Base-by-base conservation (phyloP, 2,113 vertebrate species). In the Xyrauchen texanus region DNA sequence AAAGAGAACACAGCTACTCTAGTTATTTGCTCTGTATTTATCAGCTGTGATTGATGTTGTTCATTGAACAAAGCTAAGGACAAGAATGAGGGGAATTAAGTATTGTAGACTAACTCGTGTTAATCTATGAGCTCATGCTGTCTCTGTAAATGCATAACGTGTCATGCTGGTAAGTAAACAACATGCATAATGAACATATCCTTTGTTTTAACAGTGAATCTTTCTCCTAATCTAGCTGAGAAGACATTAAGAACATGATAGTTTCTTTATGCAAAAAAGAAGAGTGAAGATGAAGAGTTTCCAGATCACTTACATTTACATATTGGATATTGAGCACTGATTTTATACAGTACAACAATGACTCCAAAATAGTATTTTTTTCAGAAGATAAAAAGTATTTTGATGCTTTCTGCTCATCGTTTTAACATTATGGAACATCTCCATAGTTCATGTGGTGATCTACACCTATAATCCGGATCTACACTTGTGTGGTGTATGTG, bases 21-120 rank as follows among this genome's bases (percentile, higher is more conserved):
- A 34, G 77, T 51, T 79, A 68, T 78, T 76, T 70, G 76, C 68
- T 62, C 52, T n/a, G 7, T 65, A 78, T 77, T 84, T 81, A 68
- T 79, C 52, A 68, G 69, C 61, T 76, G 47, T 80, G 76, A 83
- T 80, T 80, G 69, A 83, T 80, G 66, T 64, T 76, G 62, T 69
- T 83, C 62, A 77, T 13, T 71, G 68, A 55, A 74, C 60, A 83
- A 52, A 45, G 61, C 65, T 42, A 55, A 44, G 70, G 46, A 72
- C 52, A 60, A 57, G 45, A 62, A 77, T 15, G 63, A 74, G 12
- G 51, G 53, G 12, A 67, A 83, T 71, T 62, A 44, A 62, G 47
- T 68, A 79, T 65, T 16, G 49, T 76, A 71, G 64, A 34, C n/a
- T 61, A 3, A 63, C 5, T 71, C 2, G 21, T 49, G 34, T 71